Conservation (phyloP, 37 sponge, comb jelly and placozoan species). For the Eunapius fragilis region DNA sequence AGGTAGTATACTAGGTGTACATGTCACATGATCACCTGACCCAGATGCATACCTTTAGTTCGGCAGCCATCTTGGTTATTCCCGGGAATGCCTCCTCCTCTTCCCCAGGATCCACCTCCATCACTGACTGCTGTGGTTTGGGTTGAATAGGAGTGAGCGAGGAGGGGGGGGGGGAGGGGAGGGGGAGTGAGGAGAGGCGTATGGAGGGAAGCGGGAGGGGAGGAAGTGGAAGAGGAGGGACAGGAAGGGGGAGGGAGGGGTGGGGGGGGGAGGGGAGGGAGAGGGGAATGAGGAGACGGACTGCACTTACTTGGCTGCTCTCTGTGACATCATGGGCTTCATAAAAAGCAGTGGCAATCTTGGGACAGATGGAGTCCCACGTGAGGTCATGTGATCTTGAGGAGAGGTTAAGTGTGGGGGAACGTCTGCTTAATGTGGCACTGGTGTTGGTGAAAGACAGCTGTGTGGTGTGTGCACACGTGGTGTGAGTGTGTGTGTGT, state of each 20-base stretch:
- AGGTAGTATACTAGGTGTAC: neutral
- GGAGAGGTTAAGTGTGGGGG: conserved; percentile 34
- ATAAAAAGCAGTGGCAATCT: conserved; percentile 57
- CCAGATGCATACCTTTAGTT: conserved; percentile 19
- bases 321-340: conserved; percentile 23
- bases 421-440: conserved; percentile 64
- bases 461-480: neutral
- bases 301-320: conserved; percentile 7
- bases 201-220: neutral
- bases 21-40: neutral
- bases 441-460: conserved; percentile 15
- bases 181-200: neutral
- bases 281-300: neutral
- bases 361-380: neutral
- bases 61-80: conserved; percentile 11
- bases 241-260: neutral
- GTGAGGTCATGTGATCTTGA: conserved; percentile 1
- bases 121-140: conserved; percentile 2
- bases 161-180: neutral
- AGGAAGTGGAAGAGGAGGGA: neutral
- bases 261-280: neutral
- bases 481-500: neutral
- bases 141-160: neutral
- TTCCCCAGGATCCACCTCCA: conserved; percentile 36
- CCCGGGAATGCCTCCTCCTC: conserved; percentile 43